phyloP scores from a whole-genome alignment of 2,888 invertebrate genomes.

The Cyaniris semiargus region DNA sequence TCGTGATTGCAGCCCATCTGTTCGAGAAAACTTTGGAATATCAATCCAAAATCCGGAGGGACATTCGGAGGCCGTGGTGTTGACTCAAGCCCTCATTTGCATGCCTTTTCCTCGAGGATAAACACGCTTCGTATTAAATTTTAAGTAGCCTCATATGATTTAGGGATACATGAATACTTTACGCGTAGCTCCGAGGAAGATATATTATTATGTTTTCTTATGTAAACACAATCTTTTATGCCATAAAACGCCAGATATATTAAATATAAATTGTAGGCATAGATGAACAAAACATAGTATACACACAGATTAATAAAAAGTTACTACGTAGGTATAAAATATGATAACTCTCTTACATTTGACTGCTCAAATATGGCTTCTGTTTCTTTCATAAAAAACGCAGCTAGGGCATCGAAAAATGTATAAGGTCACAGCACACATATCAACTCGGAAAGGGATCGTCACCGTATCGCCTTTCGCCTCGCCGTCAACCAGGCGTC shows the following conservation, averaged over 20 bases:
- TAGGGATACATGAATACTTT: background rate
- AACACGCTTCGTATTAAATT: slow-evolving; percentile 16
- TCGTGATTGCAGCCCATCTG: background rate
- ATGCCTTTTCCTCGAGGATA: background rate
- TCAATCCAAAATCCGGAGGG: background rate
- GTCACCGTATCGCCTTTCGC: too few species aligned
- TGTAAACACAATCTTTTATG: background rate
- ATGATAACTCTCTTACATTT: too few species aligned
- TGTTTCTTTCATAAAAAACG: too few species aligned
- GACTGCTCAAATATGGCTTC: too few species aligned
- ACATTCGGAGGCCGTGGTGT: background rate
- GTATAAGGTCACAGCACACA: too few species aligned
- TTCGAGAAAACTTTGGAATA: background rate
- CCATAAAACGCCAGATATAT: background rate
- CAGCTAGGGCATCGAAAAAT: too few species aligned
- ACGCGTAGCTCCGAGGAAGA: background rate
- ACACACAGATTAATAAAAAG: too few species aligned
- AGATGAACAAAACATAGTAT: too few species aligned
- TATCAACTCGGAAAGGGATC: too few species aligned
- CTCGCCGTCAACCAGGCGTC: too few species aligned
- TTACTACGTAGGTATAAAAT: too few species aligned
- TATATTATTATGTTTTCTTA: slow-evolving; percentile 6
- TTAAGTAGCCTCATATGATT: slow-evolving; percentile 22
- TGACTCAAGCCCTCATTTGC: slow-evolving; percentile 10
- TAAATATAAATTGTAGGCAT: background rate